These are phyloP conservation scores for Trissolcus brochymenae DNA, from an alignment of 2,888 invertebrate genomes.

Conservation along the genomic window DNA sequence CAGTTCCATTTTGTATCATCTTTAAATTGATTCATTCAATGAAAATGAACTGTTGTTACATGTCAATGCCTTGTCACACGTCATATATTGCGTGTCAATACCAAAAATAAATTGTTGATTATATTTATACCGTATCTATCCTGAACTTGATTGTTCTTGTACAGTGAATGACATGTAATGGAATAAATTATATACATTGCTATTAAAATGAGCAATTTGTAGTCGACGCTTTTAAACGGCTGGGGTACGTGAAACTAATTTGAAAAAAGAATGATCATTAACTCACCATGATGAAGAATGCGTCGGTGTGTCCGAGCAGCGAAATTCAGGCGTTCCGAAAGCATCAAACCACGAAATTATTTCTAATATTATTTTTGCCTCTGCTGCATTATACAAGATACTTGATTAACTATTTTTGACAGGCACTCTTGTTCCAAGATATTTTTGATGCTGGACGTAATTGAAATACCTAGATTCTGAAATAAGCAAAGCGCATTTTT, in stretches of 20 bases:
- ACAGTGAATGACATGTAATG: too few relatives aligned
- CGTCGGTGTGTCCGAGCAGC: not conserved
- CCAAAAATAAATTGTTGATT: too few relatives aligned
- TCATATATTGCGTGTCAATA: too few relatives aligned
- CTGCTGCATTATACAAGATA: constrained; percentile 8
- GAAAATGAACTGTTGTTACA: too few relatives aligned
- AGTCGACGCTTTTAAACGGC: not conserved
- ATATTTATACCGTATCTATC: too few relatives aligned
- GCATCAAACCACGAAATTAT: constrained; percentile 15
- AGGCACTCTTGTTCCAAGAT: constrained; percentile 13
- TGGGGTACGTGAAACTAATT: not conserved
- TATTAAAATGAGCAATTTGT: too few relatives aligned
- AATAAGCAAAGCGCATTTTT: constrained; percentile 13
- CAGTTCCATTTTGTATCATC: too few relatives aligned
- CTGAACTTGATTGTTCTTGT: too few relatives aligned
- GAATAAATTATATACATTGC: too few relatives aligned
- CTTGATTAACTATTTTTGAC: constrained; percentile 8
- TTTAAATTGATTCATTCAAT: too few relatives aligned
- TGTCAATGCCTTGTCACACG: too few relatives aligned
- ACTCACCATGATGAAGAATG: constrained; percentile 38
- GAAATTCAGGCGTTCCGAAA: not conserved
- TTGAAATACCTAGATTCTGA: constrained; percentile 24
- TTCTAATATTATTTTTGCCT: constrained; percentile 19
- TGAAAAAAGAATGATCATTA: constrained; percentile 11
- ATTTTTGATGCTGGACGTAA: constrained; percentile 5